These are phyloP conservation scores for Oriolus oriolus DNA, from an alignment of 2,113 vertebrate genomes.

Conservation along the genomic window DNA sequence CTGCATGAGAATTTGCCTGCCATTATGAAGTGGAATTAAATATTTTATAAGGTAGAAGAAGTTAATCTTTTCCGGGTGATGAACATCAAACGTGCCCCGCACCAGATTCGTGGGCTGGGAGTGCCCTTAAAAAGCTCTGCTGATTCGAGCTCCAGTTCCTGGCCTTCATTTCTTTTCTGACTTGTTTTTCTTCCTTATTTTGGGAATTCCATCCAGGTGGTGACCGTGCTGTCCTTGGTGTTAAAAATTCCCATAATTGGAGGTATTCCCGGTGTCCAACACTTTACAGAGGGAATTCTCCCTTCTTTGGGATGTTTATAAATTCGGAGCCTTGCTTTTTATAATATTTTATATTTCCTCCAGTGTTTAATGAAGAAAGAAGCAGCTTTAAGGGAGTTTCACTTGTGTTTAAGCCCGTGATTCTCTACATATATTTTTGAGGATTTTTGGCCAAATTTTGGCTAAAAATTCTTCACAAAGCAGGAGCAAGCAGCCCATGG, in stretches of 20 bases:
- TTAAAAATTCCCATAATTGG: not conserved
- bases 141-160: not conserved
- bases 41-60: not conserved
- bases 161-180: not conserved
- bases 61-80: not conserved
- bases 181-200: not conserved
- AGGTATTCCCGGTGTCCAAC: not conserved
- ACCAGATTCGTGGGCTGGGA: not conserved
- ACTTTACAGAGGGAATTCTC: accelerated
- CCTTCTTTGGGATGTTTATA: not conserved
- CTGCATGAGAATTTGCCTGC: not conserved
- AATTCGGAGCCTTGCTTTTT: not conserved
- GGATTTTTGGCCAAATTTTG: not conserved
- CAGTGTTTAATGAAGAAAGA: not conserved
- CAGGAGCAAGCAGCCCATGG: not conserved
- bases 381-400: not conserved
- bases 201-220: not conserved
- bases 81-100: not conserved
- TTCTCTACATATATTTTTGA: accelerated
- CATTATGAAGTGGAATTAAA: not conserved
- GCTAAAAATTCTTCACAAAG: not conserved
- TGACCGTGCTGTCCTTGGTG: not conserved
- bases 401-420: accelerated
- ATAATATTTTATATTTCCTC: not conserved
- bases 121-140: not conserved